A percentile compares a stretch with the other conserved stretches of the same genome.
Conservation (phyloP, 2,113 vertebrate genomes). For the Syrrhaptes paradoxus region DNA sequence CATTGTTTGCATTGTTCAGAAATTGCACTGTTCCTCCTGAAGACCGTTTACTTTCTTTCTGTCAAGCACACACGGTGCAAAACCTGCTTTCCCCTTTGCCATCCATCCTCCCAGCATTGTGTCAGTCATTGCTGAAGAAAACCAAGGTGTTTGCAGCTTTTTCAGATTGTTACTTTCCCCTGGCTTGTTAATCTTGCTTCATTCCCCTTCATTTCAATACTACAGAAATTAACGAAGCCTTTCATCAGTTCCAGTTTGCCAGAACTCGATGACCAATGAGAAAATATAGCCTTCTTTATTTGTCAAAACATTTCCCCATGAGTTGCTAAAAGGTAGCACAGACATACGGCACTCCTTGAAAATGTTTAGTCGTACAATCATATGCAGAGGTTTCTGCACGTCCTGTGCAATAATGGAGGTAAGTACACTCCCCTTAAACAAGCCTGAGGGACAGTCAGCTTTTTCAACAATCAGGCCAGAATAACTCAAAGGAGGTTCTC, state of each 20-base stretch:
- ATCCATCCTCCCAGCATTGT: not conserved
- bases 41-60: not conserved
- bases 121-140: not conserved
- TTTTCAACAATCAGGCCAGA: not conserved
- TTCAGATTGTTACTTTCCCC: not conserved
- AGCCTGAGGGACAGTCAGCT: not conserved
- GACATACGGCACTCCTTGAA: not conserved
- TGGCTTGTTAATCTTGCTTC: not conserved
- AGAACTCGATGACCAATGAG: accelerated
- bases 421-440: not conserved
- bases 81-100: not conserved
- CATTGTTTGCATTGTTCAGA: not conserved
- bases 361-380: not conserved
- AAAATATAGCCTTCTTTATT: not conserved
- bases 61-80: not conserved
- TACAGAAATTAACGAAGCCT: not conserved
- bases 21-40: not conserved
- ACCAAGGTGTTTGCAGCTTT: not conserved
- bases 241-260: not conserved
- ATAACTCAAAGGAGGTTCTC: not conserved
- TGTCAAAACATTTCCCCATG: not conserved
- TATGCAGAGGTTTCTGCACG: not conserved
- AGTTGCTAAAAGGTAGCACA: not conserved
- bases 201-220: not conserved
- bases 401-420: not conserved